phyloP scores from a whole-genome alignment of 2,888 invertebrate genomes.

The Aporophyla lueneburgensis region DNA sequence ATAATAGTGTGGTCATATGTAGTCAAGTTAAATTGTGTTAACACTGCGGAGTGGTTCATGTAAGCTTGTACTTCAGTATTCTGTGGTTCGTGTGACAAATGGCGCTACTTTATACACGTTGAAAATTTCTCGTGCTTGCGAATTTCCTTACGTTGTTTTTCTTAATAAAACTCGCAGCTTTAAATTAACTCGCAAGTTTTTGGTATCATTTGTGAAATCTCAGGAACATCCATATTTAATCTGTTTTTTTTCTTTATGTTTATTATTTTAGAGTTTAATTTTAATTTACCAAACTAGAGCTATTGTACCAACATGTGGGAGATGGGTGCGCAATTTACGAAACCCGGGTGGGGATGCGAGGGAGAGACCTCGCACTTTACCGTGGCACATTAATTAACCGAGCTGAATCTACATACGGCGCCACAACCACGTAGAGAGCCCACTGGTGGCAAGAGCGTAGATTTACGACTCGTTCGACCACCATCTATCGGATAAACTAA shows the following conservation, averaged over 20 bases:
- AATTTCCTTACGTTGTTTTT: constrained; percentile 57
- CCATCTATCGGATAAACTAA: constrained; percentile 90
- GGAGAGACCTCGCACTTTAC: constrained; percentile 87
- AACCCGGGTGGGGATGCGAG: constrained; percentile 83
- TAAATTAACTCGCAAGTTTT: constrained; percentile 26
- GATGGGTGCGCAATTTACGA: constrained; percentile 88
- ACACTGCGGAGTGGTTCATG: constrained; percentile 68
- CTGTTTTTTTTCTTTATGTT: constrained; percentile 5
- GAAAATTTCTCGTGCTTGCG: constrained; percentile 61
- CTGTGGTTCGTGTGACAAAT: constrained; percentile 71
- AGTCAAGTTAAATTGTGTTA: constrained; percentile 69
- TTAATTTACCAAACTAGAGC: constrained; percentile 85
- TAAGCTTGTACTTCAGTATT: constrained; percentile 67
- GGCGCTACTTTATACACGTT: constrained; percentile 71
- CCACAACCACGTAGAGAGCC: constrained; percentile 86
- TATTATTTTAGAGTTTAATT: constrained; percentile 77
- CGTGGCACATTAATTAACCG: constrained; percentile 90
- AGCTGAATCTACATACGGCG: constrained; percentile 89
- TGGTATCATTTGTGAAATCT: background rate
- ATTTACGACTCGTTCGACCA: constrained; percentile 90
- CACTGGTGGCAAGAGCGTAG: constrained; percentile 88
- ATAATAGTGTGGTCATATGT: constrained; percentile 68
- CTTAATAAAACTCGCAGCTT: constrained; percentile 40
- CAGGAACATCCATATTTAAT: constrained; percentile 4
- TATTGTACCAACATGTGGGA: constrained; percentile 82